Base-by-base conservation (phyloP, 2,113 vertebrate genomes). In the Malurus melanocephalus region DNA sequence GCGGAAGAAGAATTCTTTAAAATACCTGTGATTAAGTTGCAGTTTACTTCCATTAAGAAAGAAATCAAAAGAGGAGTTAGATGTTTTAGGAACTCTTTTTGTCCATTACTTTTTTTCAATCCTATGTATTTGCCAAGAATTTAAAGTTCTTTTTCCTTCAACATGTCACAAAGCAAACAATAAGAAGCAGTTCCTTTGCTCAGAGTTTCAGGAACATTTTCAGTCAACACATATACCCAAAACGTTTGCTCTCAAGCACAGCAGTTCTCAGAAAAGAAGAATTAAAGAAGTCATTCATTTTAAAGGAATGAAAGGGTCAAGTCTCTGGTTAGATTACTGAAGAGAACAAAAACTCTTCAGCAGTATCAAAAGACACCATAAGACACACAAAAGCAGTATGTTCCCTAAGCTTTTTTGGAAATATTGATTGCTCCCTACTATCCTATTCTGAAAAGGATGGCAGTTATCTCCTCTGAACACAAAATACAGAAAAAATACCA, bases 401-500 rank as follows among this genome's bases (percentile, higher is more conserved):
- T 68, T 94, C 43, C 21, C 52, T 59, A 46, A 78, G 94, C 53
- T 53, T 84, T 93, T 88, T 94, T 83, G 28, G 16, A 87, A 89
- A 52, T 80, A 95, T 80, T 90, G 89, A 95, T 96, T 94, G 77
- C 57, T 88, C 87, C 89, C 87, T 83, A 67, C 68, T 74, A 72
- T 77, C 46, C 51, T 85, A 4, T 75, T 94, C 68, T 87, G 68
- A 82, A 91, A 83, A 89, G 42, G 19, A 64, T 74, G 27, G 51
- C 77, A 93, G 33, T 72, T 93, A 73, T 75, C 81, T 88, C 62
- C 43, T 93, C 89, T 85, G 82, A 94, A 91, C 5, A 8, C 40
- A 90, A 89, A 73, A 85, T 85, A 57, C 35, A 78, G 49, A 78
- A 87, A 76, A 80, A 93, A 73, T 56, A 75, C 22, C n/a, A 27